phyloP scores from a whole-genome alignment of 2,797 vertebrate genomes.

The Delichon dasypus region DNA sequence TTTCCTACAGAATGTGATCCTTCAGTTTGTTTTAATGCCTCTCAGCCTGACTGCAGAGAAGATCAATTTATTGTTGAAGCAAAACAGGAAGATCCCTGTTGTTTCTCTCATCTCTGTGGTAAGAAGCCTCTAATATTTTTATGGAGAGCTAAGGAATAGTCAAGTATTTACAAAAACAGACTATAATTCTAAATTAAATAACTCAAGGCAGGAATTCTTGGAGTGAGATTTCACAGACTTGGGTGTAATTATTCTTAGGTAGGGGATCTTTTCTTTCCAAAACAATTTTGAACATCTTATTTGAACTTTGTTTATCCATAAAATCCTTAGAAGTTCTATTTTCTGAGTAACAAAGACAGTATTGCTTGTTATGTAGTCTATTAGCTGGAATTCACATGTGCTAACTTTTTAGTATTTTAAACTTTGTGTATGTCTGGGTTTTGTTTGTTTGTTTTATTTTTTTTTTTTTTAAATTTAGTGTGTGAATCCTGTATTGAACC shows the following conservation, averaged over 20 bases:
- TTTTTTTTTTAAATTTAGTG: constrained; percentile 75
- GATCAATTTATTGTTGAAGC: constrained; percentile 94
- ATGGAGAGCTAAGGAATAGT: not conserved
- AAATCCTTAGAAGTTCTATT: not conserved
- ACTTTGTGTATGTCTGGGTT: not conserved
- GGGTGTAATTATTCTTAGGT: not conserved
- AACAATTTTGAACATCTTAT: not conserved
- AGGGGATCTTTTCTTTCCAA: not conserved
- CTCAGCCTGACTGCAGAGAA: constrained; percentile 85
- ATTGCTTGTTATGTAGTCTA: not conserved
- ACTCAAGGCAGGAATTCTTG: not conserved
- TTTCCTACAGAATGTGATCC: constrained; percentile 88
- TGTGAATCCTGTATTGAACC: constrained; percentile 92
- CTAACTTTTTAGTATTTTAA: not conserved
- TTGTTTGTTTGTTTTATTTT: not conserved
- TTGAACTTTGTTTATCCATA: not conserved
- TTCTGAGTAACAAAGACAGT: not conserved
- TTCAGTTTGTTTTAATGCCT: constrained; percentile 81
- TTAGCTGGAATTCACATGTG: not conserved
- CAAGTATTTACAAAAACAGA: not conserved
- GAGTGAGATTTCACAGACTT: not conserved
- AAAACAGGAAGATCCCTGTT: constrained; percentile 87
- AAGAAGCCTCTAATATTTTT: constrained; percentile 41
- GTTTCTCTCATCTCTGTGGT: constrained; percentile 94
- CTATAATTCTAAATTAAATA: not conserved